Evolutionary conservation across 2,888 invertebrate species (phyloP).

Genomic region (Dynastes tityus): DNA sequence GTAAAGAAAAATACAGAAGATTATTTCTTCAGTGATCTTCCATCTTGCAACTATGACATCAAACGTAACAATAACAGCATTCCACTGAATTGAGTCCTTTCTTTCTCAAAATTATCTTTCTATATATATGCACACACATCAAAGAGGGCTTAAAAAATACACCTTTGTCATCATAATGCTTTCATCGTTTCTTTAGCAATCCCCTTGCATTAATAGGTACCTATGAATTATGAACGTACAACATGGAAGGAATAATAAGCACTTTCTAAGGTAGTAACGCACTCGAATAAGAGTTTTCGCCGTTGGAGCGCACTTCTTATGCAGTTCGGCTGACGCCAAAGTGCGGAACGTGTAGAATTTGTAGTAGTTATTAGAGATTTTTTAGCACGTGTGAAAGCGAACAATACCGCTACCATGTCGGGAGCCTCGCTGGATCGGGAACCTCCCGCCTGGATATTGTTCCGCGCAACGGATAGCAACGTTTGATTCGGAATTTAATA

Average conservation of each 20-base stretch:
- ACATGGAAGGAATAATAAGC: neutral
- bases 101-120: too few species aligned
- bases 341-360: conserved; percentile 16
- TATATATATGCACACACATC: too few species aligned
- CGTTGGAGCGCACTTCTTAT: neutral
- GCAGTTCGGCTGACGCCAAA: neutral
- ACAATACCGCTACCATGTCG: conserved; percentile 58
- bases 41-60: too few species aligned
- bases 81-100: too few species aligned
- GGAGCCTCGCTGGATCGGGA: conserved; percentile 53
- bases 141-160: too few species aligned
- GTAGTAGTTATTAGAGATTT: conserved; percentile 9
- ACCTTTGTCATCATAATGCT: neutral
- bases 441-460: conserved; percentile 62
- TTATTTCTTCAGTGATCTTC: too few species aligned
- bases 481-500: conserved; percentile 60
- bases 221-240: too few species aligned
- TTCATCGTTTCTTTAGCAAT: neutral
- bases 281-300: neutral
- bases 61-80: too few species aligned
- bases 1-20: too few species aligned
- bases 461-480: conserved; percentile 53
- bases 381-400: conserved; percentile 61
- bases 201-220: neutral
- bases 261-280: neutral